These are phyloP conservation scores for Oreocharis arfaki DNA, from an alignment of 2,113 vertebrate genomes.

Conservation along the genomic window DNA sequence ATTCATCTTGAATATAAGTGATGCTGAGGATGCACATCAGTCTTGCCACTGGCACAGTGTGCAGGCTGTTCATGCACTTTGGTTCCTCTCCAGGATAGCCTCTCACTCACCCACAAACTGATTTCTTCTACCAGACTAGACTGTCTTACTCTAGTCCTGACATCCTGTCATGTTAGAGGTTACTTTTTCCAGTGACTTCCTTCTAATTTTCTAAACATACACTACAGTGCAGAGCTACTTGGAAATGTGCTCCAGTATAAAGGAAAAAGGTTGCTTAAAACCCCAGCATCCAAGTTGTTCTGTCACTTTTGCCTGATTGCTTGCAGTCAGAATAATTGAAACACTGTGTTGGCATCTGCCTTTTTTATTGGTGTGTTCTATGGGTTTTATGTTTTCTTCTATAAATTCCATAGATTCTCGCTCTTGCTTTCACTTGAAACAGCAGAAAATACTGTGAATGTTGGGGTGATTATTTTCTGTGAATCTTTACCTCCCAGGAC, in stretches of 20 bases:
- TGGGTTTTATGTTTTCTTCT: not conserved
- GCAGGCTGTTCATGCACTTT: not conserved
- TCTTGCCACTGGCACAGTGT: not conserved
- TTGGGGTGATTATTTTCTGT: not conserved
- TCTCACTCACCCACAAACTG: not conserved
- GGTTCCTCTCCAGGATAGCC: not conserved
- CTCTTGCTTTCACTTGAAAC: not conserved
- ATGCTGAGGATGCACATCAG: not conserved
- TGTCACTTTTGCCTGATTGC: not conserved
- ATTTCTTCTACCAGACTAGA: not conserved
- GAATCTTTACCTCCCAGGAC: not conserved
- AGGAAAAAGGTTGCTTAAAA: not conserved
- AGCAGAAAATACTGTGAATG: not conserved
- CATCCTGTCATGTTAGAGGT: not conserved
- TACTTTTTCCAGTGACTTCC: not conserved
- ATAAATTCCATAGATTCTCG: not conserved
- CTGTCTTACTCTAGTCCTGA: not conserved
- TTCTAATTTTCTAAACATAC: not conserved
- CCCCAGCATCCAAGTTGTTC: not conserved
- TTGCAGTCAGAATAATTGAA: not conserved
- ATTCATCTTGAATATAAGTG: not conserved
- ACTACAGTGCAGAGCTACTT: not conserved
- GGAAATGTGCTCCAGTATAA: not conserved
- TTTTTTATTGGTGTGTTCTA: not conserved
- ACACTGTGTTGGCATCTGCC: not conserved